phyloP scores from a whole-genome alignment of 2,113 vertebrate species.

The Hydrolagus affinis region DNA sequence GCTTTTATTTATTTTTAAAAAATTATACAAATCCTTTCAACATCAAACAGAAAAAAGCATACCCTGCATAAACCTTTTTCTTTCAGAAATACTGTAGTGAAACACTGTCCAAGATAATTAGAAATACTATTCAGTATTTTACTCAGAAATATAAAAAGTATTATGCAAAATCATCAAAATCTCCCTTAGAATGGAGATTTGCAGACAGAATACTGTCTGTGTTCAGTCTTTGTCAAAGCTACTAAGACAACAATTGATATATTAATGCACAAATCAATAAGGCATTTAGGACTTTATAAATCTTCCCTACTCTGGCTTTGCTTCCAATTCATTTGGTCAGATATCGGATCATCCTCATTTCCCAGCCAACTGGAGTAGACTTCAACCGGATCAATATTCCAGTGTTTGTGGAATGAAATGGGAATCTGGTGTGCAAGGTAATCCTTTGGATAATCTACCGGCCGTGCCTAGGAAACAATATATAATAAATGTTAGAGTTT shows the following conservation, averaged over 20 bases:
- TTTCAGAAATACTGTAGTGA: conserved; percentile 8
- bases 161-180: conserved; percentile 14
- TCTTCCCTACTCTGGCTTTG: background rate
- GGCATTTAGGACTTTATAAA: background rate
- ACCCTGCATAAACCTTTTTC: background rate
- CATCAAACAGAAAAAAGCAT: background rate
- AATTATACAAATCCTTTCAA: conserved; percentile 19
- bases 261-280: background rate
- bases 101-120: conserved; percentile 10
- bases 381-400: conserved; percentile 85
- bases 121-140: conserved; percentile 20
- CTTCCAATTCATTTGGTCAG: background rate
- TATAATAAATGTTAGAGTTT: conserved; percentile 34
- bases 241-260: conserved; percentile 5
- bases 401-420: conserved; percentile 96
- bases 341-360: conserved; percentile 44
- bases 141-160: conserved; percentile 26
- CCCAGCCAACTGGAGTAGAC: conserved; percentile 81
- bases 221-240: background rate
- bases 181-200: background rate
- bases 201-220: background rate
- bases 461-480: conserved; percentile 69
- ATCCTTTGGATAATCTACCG: conserved; percentile 80
- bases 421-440: conserved; percentile 86
- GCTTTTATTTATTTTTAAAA: conserved; percentile 23